These are phyloP conservation scores for Echinarachnius parma DNA, from an alignment of 53 echinoderm and acorn worm species.

Conservation along the genomic window DNA sequence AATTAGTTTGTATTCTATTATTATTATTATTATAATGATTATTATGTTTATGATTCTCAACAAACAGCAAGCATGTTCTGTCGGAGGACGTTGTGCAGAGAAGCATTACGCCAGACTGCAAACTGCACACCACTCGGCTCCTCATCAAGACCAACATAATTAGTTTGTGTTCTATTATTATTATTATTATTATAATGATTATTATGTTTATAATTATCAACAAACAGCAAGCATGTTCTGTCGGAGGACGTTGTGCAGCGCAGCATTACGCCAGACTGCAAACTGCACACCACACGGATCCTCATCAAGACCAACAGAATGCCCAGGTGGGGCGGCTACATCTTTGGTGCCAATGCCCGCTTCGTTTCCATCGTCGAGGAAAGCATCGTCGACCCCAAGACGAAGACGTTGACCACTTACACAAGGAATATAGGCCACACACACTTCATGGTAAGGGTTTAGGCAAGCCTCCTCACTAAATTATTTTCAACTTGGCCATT, in stretches of 20 bases:
- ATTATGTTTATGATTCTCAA: neutral
- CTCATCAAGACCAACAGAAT: constrained; percentile 87
- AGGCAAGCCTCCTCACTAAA: neutral
- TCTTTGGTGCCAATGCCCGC: constrained; percentile 64
- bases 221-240: constrained; percentile 84
- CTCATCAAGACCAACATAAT: constrained; percentile 76
- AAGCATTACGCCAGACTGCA: constrained; percentile 43
- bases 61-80: constrained; percentile 87
- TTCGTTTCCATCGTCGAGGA: constrained; percentile 86
- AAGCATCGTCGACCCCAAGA: constrained; percentile 73
- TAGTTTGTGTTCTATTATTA: neutral
- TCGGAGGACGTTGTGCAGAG: constrained; percentile 81
- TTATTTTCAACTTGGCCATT: neutral
- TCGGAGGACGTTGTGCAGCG: constrained; percentile 81
- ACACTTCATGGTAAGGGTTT: constrained; percentile 74
- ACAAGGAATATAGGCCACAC: constrained; percentile 82
- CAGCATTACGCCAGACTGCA: constrained; percentile 43
- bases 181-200: neutral
- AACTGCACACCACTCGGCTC: constrained; percentile 59
- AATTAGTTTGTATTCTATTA: no score
- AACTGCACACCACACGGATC: constrained; percentile 59
- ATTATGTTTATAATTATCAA: neutral
- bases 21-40: no score
- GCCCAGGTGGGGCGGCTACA: constrained; percentile 76
- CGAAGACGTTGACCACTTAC: constrained; percentile 77